Evolutionary conservation across 2,888 invertebrate species (phyloP), one percentile per base, ranked within the genome.

Genomic region (Lasioglossum lativentre): DNA sequence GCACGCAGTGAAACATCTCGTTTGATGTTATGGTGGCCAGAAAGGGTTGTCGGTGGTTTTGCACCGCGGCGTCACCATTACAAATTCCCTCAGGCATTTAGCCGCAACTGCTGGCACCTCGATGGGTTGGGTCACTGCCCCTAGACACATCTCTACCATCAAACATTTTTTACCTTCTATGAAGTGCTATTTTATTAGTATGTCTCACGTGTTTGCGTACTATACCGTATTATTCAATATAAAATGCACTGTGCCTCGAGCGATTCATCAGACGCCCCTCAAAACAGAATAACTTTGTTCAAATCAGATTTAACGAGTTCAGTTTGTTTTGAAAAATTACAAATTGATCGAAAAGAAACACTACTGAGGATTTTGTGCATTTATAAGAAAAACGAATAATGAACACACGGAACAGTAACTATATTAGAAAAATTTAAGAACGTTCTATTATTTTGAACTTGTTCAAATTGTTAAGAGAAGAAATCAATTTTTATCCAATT

Each of bases 41-140:
- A 85, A 85, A 82, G 88, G 87, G 89, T 83, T 83, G 82, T 70
- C 80, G 75, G 82, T 74, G 85, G 86, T 81, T 80, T 78, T 75
- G 68, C 30, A 56, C 76, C 56, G 38, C 16, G 78, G 75, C 73
- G 76, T 77, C 79, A 78, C 82, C 85, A 78, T 81, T 88, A 75
- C 75, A 82, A 81, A 83, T 78, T 91, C 89, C 91, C 91, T 90
- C 92, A 91, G 93, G 94, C 93, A 93, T 94, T 95, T 94, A 94
- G 93, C 95, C 95, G 89, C 95, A 95, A 94, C 94, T 94, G 94
- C 94, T 93, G 94, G 93, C 93, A 91, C 92, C 91, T 86, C 92
- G 92, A 93, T 93, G 92, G 93, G 92, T 91, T 93, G 93, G 93
- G 92, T 93, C 93, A 93, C 90, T 90, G 89, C 80, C 81, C 86